These are phyloP conservation scores for Nothobranchius kuhntae DNA, from an alignment of 2,113 vertebrate species.

Conservation along the genomic window DNA sequence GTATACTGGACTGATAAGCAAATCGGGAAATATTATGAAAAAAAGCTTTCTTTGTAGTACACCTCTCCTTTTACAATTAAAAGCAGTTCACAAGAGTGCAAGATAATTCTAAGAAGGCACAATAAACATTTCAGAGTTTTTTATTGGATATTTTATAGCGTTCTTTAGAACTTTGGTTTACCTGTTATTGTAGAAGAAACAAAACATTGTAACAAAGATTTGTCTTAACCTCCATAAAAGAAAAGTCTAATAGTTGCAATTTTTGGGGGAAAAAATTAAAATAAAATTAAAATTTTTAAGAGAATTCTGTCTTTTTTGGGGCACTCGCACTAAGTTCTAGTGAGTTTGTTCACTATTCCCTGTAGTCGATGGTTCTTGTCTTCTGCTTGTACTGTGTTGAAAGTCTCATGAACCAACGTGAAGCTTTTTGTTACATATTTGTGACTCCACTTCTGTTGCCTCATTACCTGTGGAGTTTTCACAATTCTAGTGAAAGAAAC, in stretches of 20 bases:
- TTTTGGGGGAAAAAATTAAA: too few relatives aligned
- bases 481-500: not conserved
- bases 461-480: constrained; percentile 7
- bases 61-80: too few relatives aligned
- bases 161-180: too few relatives aligned
- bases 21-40: too few relatives aligned
- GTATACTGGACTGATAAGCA: too few relatives aligned
- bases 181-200: not conserved
- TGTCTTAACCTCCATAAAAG: not conserved
- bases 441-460: constrained; percentile 25
- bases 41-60: too few relatives aligned
- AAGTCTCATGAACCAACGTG: constrained; percentile 43
- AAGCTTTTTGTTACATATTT: constrained; percentile 53
- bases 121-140: too few relatives aligned
- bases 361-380: constrained; percentile 48
- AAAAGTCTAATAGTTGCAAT: not conserved
- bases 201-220: not conserved
- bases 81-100: too few relatives aligned
- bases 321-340: constrained; percentile 35
- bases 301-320: constrained; percentile 21
- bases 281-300: too few relatives aligned
- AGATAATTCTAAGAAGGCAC: too few relatives aligned
- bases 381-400: constrained; percentile 53
- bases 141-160: too few relatives aligned
- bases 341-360: constrained; percentile 37